Evolutionary conservation across 1,140 invertebrate genomes (phyloP).

Genomic region (Bombus waltoni): DNA sequence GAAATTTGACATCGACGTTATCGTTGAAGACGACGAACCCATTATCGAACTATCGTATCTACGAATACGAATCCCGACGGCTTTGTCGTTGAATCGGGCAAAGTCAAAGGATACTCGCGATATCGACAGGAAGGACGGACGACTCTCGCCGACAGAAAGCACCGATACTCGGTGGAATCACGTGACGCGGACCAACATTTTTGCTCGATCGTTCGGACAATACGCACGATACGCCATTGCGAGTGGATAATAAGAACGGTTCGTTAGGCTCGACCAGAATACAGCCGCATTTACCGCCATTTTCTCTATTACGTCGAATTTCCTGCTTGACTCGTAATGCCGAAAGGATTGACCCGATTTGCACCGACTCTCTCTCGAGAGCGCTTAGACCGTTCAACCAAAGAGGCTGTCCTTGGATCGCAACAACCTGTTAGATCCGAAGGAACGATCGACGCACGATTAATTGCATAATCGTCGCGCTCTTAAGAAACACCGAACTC

Average conservation of each 20-base stretch:
- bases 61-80: background rate
- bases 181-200: conserved; percentile 23
- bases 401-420: conserved; percentile 57
- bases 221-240: conserved; percentile 50
- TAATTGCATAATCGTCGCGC: conserved; percentile 43
- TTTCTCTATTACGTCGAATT: conserved; percentile 64
- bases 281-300: conserved; percentile 38
- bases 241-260: conserved; percentile 46
- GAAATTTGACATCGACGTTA: no score
- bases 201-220: conserved; percentile 35
- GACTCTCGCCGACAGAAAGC: conserved; percentile 6
- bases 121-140: background rate
- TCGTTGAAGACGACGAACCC: no score
- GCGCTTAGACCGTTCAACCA: conserved; percentile 11
- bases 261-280: conserved; percentile 2
- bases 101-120: background rate
- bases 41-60: background rate
- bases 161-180: background rate
- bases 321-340: conserved; percentile 55
- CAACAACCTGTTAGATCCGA: conserved; percentile 15
- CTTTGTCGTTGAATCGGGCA: background rate
- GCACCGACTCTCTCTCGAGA: conserved; percentile 20
- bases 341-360: conserved; percentile 60
- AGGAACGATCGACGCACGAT: conserved; percentile 53
- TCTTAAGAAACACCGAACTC: background rate